Evolutionary conservation across 1,140 invertebrate genomes (phyloP).

Genomic region (Thalassaphorura encarpata): DNA sequence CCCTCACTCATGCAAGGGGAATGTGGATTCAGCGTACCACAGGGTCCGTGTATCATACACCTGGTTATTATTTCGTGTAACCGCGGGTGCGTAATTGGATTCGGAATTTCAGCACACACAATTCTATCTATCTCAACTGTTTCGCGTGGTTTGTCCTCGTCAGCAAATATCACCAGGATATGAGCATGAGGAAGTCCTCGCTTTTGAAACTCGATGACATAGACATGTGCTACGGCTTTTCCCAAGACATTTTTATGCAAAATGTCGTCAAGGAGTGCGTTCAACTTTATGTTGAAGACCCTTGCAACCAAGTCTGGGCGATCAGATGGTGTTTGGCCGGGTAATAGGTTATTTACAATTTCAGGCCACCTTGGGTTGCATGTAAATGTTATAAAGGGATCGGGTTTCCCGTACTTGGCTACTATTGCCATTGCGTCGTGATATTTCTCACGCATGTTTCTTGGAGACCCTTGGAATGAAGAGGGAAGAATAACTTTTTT

Average conservation of each 20-base stretch:
- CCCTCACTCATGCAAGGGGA: slow-evolving; percentile 33
- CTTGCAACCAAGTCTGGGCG: slow-evolving; percentile 40
- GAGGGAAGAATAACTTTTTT: slow-evolving; percentile 24
- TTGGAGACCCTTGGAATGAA: slow-evolving; percentile 30
- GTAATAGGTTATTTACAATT: slow-evolving; percentile 33
- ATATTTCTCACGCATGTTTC: slow-evolving; percentile 35
- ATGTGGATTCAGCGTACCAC: slow-evolving; percentile 5
- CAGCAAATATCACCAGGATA: slow-evolving; percentile 31
- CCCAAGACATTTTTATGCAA: slow-evolving; percentile 29
- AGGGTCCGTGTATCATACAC: slow-evolving; percentile 24
- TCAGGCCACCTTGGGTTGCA: slow-evolving; percentile 40
- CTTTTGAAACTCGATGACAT: slow-evolving; percentile 37
- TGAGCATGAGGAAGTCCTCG: slow-evolving; percentile 37
- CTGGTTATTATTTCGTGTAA: slow-evolving; percentile 7
- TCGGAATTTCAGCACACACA: slow-evolving; percentile 29
- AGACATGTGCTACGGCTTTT: slow-evolving; percentile 19
- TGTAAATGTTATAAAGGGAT: slow-evolving; percentile 42
- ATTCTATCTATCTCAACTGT: slow-evolving; percentile 26
- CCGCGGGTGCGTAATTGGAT: slow-evolving; percentile 10
- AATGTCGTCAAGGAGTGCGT: slow-evolving; percentile 34
- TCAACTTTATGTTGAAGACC: slow-evolving; percentile 42
- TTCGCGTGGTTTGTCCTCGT: slow-evolving; percentile 19
- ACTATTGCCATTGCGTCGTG: slow-evolving; percentile 41
- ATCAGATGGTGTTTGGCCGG: slow-evolving; percentile 35
- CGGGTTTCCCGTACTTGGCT: slow-evolving; percentile 36